Percentiles rank a stretch among this genome's conserved stretches.
Conservation (phyloP, 2,888 invertebrate genomes). For the Drosophila dives region DNA sequence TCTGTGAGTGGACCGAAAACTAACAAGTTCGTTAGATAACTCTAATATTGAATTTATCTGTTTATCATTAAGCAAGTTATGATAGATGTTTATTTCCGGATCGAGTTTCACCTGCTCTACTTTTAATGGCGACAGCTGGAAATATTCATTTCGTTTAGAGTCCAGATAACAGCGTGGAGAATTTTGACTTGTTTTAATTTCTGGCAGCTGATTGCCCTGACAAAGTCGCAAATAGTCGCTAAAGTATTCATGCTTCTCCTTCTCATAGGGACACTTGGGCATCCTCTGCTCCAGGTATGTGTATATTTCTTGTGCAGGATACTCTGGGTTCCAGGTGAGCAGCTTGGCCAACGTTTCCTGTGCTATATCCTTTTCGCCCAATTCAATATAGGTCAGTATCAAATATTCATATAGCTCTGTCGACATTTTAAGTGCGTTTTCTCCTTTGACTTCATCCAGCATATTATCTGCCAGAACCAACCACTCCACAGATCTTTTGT, state of each 20-base stretch:
- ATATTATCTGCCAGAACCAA: slow-evolving; percentile 37
- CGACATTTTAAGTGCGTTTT: not conserved
- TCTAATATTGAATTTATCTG: slow-evolving; percentile 89
- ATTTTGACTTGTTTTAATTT: not conserved
- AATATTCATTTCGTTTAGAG: slow-evolving; percentile 86
- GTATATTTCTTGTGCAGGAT: slow-evolving; percentile 29
- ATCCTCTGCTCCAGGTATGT: slow-evolving; percentile 36
- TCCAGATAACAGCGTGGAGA: slow-evolving; percentile 57
- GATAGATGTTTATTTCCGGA: slow-evolving; percentile 93
- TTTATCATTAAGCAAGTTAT: slow-evolving; percentile 92
- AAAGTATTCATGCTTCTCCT: not conserved
- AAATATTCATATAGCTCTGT: slow-evolving; percentile 69
- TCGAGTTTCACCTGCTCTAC: slow-evolving; percentile 90
- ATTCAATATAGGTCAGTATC: slow-evolving; percentile 54
- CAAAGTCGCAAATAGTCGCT: slow-evolving; percentile 63
- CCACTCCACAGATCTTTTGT: slow-evolving; percentile 58
- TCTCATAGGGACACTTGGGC: not conserved
- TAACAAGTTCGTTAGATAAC: slow-evolving; percentile 21
- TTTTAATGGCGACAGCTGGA: slow-evolving; percentile 91
- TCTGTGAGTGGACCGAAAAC: slow-evolving; percentile 50
- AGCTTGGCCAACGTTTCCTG: slow-evolving; percentile 40
- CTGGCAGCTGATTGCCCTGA: slow-evolving; percentile 53
- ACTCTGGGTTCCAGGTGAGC: slow-evolving; percentile 31
- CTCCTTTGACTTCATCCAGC: slow-evolving; percentile 9
- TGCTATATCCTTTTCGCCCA: slow-evolving; percentile 54